These are phyloP conservation scores for Fragariocoptes setiger DNA, from an alignment of 1,140 invertebrate genomes.

Conservation along the genomic window DNA sequence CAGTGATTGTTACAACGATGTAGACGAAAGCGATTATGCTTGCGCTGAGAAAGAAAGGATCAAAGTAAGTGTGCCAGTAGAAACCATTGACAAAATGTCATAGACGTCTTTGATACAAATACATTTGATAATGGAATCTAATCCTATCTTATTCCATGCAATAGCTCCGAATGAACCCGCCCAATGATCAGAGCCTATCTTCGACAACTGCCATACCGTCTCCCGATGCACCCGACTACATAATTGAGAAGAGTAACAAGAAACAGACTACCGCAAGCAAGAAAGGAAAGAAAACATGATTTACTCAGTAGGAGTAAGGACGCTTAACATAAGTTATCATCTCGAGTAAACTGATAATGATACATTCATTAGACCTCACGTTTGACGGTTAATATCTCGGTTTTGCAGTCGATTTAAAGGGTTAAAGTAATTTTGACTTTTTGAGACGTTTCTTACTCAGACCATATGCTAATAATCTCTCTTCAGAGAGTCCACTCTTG, in stretches of 20 bases:
- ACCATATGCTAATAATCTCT: background rate
- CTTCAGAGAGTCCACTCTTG: background rate
- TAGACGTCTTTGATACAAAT: background rate
- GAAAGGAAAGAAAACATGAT: conserved; percentile 2
- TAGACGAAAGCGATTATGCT: conserved; percentile 42
- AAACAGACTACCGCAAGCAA: conserved; percentile 1
- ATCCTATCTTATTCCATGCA: background rate
- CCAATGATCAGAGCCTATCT: conserved; percentile 4
- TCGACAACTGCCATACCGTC: conserved; percentile 8
- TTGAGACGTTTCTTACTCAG: background rate
- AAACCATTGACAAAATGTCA: background rate
- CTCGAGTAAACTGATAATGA: no score
- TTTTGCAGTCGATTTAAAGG: no score
- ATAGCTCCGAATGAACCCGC: conserved; percentile 9
- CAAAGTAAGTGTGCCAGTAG: conserved; percentile 23
- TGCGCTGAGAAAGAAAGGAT: conserved; percentile 50
- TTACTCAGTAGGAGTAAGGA: no score
- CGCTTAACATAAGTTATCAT: no score
- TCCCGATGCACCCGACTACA: conserved; percentile 10
- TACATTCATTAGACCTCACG: no score
- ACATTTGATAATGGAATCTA: background rate
- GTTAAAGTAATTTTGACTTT: background rate
- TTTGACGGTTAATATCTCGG: no score
- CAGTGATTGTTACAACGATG: conserved; percentile 44
- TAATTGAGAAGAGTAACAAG: background rate